These are phyloP conservation scores for Macrosiphum euphorbiae DNA, from an alignment of 2,888 invertebrate species.

Conservation along the genomic window DNA sequence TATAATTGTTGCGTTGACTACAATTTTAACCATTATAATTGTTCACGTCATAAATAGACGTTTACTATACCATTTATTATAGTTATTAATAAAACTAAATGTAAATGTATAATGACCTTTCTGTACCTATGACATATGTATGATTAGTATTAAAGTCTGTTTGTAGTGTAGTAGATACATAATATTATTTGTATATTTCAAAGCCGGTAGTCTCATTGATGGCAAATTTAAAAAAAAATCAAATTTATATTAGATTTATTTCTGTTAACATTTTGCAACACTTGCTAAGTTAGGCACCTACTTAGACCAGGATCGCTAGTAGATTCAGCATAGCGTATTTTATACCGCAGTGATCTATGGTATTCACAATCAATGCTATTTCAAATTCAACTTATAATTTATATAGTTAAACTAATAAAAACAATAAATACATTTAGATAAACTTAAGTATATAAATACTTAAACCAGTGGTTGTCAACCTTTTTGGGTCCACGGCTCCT, in stretches of 20 bases:
- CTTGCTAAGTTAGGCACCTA: neutral
- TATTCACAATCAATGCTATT: neutral
- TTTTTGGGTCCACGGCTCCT: no score
- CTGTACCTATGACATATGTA: neutral
- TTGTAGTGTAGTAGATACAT: neutral
- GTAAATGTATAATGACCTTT: neutral
- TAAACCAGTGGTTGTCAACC: no score
- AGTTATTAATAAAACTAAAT: neutral
- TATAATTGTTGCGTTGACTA: neutral
- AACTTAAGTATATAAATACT: neutral
- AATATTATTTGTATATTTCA: neutral
- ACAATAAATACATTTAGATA: neutral
- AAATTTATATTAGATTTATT: neutral
- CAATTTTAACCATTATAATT: neutral
- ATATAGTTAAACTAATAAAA: neutral
- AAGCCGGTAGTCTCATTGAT: neutral
- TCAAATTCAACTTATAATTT: neutral
- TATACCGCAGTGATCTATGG: no score
- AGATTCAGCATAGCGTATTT: no score
- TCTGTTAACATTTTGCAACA: neutral
- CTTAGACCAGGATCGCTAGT: no score
- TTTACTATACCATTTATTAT: neutral
- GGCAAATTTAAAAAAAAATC: neutral
- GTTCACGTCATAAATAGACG: neutral
- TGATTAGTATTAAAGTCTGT: neutral